phyloP scores from a whole-genome alignment of 2,113 vertebrate genomes.

The Melanerpes formicivorus region DNA sequence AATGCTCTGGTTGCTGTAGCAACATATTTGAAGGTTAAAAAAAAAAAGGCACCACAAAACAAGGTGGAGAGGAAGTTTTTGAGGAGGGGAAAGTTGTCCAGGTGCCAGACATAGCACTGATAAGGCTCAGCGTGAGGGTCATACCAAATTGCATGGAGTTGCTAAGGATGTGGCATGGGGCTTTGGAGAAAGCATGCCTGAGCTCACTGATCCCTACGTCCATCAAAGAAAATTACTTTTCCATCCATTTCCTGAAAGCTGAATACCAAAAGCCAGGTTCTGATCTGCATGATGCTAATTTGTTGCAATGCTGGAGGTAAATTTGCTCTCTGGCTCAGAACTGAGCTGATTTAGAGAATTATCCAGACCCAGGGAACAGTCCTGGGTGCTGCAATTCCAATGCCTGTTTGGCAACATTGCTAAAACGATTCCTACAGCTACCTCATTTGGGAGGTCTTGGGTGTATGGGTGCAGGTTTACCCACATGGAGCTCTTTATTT shows the following conservation, averaged over 20 bases:
- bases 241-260: neutral
- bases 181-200: neutral
- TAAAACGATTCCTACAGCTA: neutral
- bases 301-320: neutral
- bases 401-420: neutral
- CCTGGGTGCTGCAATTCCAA: neutral
- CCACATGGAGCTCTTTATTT: rapidly evolving
- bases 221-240: neutral
- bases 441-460: rapidly evolving
- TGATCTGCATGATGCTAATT: neutral
- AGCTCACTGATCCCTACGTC: neutral
- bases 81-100: neutral
- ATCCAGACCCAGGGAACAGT: neutral
- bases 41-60: neutral
- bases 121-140: neutral
- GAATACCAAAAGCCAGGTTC: neutral
- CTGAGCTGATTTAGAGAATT: neutral
- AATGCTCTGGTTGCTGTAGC: slow-evolving; percentile 35
- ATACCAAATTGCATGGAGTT: neutral
- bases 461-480: neutral
- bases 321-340: neutral
- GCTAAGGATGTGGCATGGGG: rapidly evolving
- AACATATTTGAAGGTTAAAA: neutral
- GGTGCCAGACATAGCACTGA: neutral
- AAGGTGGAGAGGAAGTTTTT: neutral